Evolutionary conservation across 2,113 vertebrate genomes (phyloP).

Genomic region (Pithys albifrons): DNA sequence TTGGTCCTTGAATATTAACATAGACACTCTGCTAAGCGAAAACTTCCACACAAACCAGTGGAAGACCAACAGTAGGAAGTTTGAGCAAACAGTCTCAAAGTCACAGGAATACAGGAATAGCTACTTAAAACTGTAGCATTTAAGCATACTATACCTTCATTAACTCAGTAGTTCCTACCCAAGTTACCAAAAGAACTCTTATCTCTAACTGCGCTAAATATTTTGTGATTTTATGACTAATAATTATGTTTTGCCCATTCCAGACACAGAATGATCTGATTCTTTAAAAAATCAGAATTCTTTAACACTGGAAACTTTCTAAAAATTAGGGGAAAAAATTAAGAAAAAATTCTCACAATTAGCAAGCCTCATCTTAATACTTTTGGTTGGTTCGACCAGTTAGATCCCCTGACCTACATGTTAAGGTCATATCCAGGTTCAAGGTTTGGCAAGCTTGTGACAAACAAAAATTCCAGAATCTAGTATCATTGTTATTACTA

Average conservation of each 20-base stretch:
- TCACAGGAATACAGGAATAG: neutral
- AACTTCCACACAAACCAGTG: neutral
- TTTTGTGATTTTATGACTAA: neutral
- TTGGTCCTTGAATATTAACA: neutral
- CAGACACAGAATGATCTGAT: neutral
- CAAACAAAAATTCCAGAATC: neutral
- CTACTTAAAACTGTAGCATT: neutral
- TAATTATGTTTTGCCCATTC: neutral
- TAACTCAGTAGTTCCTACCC: neutral
- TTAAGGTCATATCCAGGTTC: neutral
- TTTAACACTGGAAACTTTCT: neutral
- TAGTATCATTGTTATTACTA: neutral
- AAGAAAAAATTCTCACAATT: neutral
- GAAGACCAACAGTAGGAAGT: neutral
- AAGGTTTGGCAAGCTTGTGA: neutral
- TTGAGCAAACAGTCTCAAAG: neutral
- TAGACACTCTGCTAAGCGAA: neutral
- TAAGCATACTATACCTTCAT: neutral
- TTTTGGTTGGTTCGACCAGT: neutral
- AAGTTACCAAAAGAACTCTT: neutral
- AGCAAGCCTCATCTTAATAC: neutral
- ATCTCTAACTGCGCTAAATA: neutral
- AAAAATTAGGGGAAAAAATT: neutral
- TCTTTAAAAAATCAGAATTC: neutral
- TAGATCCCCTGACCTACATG: neutral